Conservation (phyloP, 2,888 invertebrate species). For the Nasonovia ribisnigri region DNA sequence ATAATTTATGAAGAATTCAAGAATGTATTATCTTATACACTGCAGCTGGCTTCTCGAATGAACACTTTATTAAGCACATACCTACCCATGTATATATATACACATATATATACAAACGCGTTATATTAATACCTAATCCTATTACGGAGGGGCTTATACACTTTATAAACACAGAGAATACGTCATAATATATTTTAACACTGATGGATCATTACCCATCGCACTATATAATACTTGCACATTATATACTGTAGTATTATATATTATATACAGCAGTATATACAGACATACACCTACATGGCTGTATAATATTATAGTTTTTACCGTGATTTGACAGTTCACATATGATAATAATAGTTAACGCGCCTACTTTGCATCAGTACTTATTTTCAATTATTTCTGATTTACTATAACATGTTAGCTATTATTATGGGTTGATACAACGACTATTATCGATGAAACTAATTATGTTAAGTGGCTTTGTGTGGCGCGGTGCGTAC, state of each 20-base stretch:
- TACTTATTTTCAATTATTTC: not conserved
- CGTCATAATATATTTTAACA: not conserved
- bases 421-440: not conserved
- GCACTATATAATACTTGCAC: not conserved
- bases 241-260: not conserved
- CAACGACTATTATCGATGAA: not conserved
- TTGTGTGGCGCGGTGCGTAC: too few relatives aligned
- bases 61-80: not conserved
- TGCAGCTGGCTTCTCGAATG: not conserved
- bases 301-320: not conserved
- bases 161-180: conserved; percentile 4
- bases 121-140: not conserved
- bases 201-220: not conserved
- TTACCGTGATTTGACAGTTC: not conserved
- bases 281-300: not conserved
- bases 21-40: conserved; percentile 1
- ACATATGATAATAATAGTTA: not conserved
- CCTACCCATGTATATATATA: not conserved
- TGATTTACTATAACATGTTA: not conserved
- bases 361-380: not conserved
- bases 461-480: too few relatives aligned
- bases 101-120: not conserved
- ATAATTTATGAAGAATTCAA: not conserved
- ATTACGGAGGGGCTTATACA: not conserved
- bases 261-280: not conserved